Evolutionary conservation across 2,113 vertebrate species (phyloP).

Genomic region (Mesoclemmys tuberculata): DNA sequence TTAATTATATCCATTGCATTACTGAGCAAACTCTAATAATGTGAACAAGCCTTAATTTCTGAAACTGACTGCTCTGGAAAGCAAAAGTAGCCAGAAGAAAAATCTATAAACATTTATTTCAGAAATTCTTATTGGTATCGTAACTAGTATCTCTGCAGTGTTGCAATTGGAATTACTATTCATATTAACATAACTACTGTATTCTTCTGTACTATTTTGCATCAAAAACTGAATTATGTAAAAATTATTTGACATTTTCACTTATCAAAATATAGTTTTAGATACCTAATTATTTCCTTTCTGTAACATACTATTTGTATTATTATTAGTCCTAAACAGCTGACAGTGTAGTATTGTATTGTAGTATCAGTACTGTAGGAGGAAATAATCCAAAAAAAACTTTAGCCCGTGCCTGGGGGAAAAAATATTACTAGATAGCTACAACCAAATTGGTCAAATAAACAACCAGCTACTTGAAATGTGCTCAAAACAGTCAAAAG

Average conservation of each 20-base stretch:
- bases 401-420: not conserved
- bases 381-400: constrained; percentile 10
- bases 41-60: not conserved
- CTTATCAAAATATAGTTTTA: not conserved
- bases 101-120: not conserved
- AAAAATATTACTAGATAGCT: not conserved
- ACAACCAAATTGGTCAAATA: not conserved
- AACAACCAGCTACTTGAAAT: not conserved
- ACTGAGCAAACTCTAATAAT: not conserved
- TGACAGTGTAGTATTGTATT: no score
- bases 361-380: not conserved
- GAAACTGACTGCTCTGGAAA: not conserved
- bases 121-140: not conserved
- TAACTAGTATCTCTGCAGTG: not conserved
- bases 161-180: not conserved
- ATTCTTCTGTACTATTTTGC: not conserved
- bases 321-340: not conserved
- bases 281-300: not conserved
- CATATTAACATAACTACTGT: not conserved
- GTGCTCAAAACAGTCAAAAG: not conserved
- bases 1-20: not conserved
- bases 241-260: not conserved
- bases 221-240: not conserved
- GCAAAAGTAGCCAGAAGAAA: not conserved
- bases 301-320: not conserved